phyloP scores from a whole-genome alignment of 35 echinoderm and acorn worm species.

The Acanthaster planci region DNA sequence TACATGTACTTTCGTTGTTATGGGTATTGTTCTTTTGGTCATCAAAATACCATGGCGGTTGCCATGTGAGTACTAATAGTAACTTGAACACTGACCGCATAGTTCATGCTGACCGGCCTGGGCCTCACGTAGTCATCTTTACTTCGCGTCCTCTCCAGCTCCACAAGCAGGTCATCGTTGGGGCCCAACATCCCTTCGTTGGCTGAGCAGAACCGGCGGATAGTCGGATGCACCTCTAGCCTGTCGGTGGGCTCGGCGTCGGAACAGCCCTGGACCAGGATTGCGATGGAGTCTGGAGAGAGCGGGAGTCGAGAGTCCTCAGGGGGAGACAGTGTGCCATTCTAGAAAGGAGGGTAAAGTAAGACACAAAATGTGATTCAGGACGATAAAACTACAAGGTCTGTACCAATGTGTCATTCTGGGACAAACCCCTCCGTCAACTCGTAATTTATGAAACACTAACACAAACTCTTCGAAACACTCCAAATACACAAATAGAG shows the following conservation, averaged over 20 bases:
- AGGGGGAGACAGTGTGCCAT: not conserved
- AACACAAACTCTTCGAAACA: too few species aligned
- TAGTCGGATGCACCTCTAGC: conserved; percentile 34
- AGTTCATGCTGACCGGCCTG: conserved; percentile 62
- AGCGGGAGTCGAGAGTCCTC: conserved; percentile 22
- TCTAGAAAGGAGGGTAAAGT: not conserved
- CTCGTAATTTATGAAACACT: too few species aligned
- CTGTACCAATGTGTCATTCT: too few species aligned
- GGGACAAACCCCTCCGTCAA: too few species aligned
- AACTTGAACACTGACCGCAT: conserved; percentile 40
- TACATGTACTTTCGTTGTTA: too few species aligned
- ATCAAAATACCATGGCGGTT: too few species aligned
- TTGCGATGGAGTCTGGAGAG: conserved; percentile 50
- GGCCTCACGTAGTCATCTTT: conserved; percentile 72
- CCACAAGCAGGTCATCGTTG: conserved; percentile 47
- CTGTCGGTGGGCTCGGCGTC: not conserved
- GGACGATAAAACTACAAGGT: too few species aligned
- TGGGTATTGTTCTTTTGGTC: too few species aligned
- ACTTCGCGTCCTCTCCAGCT: conserved; percentile 56
- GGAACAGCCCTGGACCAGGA: conserved; percentile 30
- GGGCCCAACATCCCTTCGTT: conserved; percentile 44
- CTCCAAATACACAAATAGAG: too few species aligned
- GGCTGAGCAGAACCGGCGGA: conserved; percentile 58
- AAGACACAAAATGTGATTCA: too few species aligned
- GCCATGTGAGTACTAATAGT: too few species aligned